Base-by-base conservation (phyloP, 2,113 vertebrate genomes). In the Pollimyrus isidori region DNA sequence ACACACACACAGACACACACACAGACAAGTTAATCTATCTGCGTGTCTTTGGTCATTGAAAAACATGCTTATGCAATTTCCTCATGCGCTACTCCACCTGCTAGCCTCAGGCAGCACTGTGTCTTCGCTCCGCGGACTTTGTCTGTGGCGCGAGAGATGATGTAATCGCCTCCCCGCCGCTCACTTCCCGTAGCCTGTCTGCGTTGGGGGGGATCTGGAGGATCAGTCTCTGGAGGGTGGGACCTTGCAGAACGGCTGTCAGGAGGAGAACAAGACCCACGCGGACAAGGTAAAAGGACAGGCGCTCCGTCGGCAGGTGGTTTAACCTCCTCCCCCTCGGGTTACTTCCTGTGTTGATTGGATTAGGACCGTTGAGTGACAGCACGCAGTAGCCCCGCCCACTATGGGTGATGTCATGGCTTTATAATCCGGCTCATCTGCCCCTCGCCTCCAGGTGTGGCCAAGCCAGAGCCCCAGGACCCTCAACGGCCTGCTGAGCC, bases 401-500 rank as follows among this genome's bases (percentile, higher is more conserved):
- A 83, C 80, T 48, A 39, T 23, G 2, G 42, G 80, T 42, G 6
- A 48, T 48, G 13, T 7, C 10, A n/a, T 84, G 39, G 23, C 82
- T 84, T 13, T 19, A 5, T 45, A 21, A 45, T 39, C 50, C 30
- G 88, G 89, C 89, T 35, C 53, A 7, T 49, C 30, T 7, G 23
- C 11, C 17, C 45, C 73, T 45, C 0, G n/a, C 73, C 62, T 56
- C 15, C 92, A 97, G 96, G 91, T 93, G 91, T 58, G 94, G 2
- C 95, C 93, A 89, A 96, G 96, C 48, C 94, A 95, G 89, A 95
- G 93, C 88, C 94, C 97, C 73, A 98, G 97, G 94, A 93, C 96
- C 26, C 96, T 97, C 45, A 99, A 99, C 0, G 98, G 98, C 0
- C 96, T 99, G 65, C 90, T 99, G 92, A 96, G 96, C 88, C 98